Percentiles rank a stretch among this genome's conserved stretches.
phyloP scores from a whole-genome alignment of 2,888 invertebrate species.

The Oegoconia quadripuncta region DNA sequence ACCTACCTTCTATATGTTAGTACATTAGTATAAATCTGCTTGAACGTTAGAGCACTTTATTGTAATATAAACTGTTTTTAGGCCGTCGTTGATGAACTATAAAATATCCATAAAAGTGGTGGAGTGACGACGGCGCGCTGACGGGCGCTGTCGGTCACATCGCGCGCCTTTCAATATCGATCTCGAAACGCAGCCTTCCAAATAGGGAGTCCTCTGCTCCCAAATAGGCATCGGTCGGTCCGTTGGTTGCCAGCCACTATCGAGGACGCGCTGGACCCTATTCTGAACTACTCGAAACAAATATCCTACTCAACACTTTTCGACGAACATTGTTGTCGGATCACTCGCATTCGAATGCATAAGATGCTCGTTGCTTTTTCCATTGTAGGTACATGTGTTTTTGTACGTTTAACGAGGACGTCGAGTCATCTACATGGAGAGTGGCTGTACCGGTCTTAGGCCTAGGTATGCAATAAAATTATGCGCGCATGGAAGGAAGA shows the following conservation, averaged over 20 bases:
- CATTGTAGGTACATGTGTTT: conserved; percentile 68
- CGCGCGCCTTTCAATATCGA: conserved; percentile 58
- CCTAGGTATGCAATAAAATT: conserved; percentile 8
- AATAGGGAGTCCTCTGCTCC: conserved; percentile 65
- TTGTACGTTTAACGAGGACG: conserved; percentile 46
- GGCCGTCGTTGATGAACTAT: conserved; percentile 1
- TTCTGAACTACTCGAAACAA: conserved; percentile 7
- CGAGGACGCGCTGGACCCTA: conserved; percentile 53
- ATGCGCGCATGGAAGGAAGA: conserved; percentile 4
- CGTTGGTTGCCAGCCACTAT: conserved; percentile 44
- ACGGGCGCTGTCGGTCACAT: conserved; percentile 31
- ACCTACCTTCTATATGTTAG: no score
- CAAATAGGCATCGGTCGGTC: conserved; percentile 65
- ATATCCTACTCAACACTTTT: conserved; percentile 1
- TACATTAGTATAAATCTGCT: no score
- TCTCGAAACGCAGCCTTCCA: conserved; percentile 73
- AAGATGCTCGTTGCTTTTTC: no score
- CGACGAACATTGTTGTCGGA: no score
- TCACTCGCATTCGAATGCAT: no score
- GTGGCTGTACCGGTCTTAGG: conserved; percentile 14
- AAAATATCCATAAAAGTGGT: conserved; percentile 3
- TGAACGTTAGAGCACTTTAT: no score
- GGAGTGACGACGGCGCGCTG: conserved; percentile 54
- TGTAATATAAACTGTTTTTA: no score
- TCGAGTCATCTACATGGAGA: conserved; percentile 29